Evolutionary conservation across 2,888 invertebrate species (phyloP).

Genomic region (Trichogramma evanescens): DNA sequence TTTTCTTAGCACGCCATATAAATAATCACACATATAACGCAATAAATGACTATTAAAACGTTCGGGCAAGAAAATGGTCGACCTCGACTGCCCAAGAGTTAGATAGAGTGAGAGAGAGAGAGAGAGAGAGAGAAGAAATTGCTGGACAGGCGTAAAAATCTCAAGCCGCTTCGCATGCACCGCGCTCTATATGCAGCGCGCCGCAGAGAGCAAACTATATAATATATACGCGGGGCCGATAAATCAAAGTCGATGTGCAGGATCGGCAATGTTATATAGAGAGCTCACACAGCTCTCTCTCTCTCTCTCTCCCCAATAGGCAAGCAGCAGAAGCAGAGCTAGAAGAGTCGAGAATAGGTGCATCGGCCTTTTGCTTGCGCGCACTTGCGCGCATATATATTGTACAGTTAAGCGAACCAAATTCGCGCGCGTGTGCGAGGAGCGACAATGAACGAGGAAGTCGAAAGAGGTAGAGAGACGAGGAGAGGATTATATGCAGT

Average conservation of each 20-base stretch:
- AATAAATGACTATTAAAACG: background rate
- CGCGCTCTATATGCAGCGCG: too few species aligned
- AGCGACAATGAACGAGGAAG: background rate
- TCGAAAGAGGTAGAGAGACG: too few species aligned
- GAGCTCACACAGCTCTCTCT: background rate
- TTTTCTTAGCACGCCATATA: conserved; percentile 2
- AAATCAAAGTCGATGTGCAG: conserved; percentile 26
- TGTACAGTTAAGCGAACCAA: conserved; percentile 47
- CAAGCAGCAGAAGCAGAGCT: background rate
- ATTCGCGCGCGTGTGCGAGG: conserved; percentile 32
- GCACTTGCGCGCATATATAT: conserved; percentile 17
- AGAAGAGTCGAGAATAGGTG: background rate
- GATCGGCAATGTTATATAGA: too few species aligned
- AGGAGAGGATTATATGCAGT: too few species aligned
- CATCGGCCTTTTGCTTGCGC: background rate
- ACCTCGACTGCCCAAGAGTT: background rate
- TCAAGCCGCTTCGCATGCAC: too few species aligned
- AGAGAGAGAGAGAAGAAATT: background rate
- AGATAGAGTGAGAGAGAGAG: background rate
- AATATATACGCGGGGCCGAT: conserved; percentile 16
- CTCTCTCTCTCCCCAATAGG: background rate
- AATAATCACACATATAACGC: background rate
- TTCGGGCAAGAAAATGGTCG: background rate
- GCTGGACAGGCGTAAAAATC: background rate
- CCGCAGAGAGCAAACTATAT: too few species aligned